These are phyloP conservation scores for Agriopis marginaria DNA, from an alignment of 2,888 invertebrate species.

Conservation along the genomic window DNA sequence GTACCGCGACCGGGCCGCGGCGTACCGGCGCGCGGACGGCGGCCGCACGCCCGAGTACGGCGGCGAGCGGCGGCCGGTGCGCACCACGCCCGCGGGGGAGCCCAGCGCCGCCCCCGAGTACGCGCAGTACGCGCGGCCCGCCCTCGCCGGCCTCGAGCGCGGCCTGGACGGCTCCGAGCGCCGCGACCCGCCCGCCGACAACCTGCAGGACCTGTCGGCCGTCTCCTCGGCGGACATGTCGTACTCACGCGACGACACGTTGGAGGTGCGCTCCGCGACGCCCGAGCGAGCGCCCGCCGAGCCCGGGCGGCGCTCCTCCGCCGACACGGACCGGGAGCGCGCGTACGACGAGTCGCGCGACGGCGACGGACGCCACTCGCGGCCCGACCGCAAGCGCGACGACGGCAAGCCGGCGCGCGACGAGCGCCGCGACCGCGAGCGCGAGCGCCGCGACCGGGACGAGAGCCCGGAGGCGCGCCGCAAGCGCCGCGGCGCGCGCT, in stretches of 20 bases:
- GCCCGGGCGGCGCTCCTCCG: neutral
- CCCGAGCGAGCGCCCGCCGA: constrained; percentile 2
- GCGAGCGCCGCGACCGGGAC: constrained; percentile 64
- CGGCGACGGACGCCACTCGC: constrained; percentile 61
- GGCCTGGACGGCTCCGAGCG: constrained; percentile 40
- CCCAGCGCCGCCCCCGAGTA: constrained; percentile 81
- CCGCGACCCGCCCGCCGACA: constrained; percentile 58
- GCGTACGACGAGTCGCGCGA: constrained; percentile 51
- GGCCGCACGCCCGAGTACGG: constrained; percentile 75
- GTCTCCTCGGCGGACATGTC: constrained; percentile 69
- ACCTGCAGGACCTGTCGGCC: constrained; percentile 78
- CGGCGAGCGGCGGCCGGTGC: constrained; percentile 76
- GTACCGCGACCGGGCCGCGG: constrained; percentile 72
- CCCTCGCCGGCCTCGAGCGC: constrained; percentile 64
- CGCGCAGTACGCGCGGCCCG: constrained; percentile 71
- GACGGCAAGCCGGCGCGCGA: neutral
- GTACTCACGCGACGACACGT: constrained; percentile 64
- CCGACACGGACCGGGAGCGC: constrained; percentile 18
- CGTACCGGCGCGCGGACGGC: constrained; percentile 77
- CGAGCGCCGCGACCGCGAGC: constrained; percentile 57
- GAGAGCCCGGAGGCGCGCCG: constrained; percentile 69
- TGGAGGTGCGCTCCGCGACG: constrained; percentile 69
- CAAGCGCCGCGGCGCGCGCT: constrained; percentile 70
- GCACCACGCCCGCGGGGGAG: constrained; percentile 84
- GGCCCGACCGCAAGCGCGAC: neutral